Evolutionary conservation across 2,888 invertebrate species (phyloP), one percentile per base, ranked within the genome.

Genomic region (Gortyna flavago): DNA sequence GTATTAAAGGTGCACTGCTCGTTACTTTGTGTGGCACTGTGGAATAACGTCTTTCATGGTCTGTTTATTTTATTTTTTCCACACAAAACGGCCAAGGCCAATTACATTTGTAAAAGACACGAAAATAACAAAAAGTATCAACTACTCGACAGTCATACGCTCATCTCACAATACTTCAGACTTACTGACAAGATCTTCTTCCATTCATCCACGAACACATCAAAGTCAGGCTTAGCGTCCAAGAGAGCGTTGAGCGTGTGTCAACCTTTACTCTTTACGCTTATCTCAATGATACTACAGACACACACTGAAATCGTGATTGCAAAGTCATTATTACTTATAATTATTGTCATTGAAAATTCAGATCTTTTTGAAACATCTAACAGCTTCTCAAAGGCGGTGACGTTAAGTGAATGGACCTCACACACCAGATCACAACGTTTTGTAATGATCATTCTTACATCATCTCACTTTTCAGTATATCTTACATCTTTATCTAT

Each of bases 1-100:
- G 62, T 79, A 84, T 80, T 76, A 81, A 86, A 75, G 72, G 73
- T 79, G 48, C 73, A 82, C 66, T 80, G 68, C 70, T 76, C 76
- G 73, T 83, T 81, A 29, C 67, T 82, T 83, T 75, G 73, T 80
- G 32, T 61, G 35, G 25, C 72, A 72, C 48, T 80, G n/a, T 61
- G 48, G 13, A 72, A 67, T 59, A 57, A 70, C 54, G 18, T 25
- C 51, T 72, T 77, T 66, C 65, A 29, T 69, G 59, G 67, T 54
- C 66, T 59, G 48, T 48, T 48, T 48, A n/a, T 0, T 21, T 25
- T 21, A 8, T n/a, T 57, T 54, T 54, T 54, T 25, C 5, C 0
- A 25, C 25, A 54, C 25, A 3, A 8, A 54, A 0, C 9, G n/a
- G 11, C 54, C 54, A 5, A 44, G 16, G 16, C 16, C 44, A 44